Evolutionary conservation across 2,797 vertebrate genomes (phyloP), one percentile per base, ranked within the genome.

Genomic region (Anabas testudineus): DNA sequence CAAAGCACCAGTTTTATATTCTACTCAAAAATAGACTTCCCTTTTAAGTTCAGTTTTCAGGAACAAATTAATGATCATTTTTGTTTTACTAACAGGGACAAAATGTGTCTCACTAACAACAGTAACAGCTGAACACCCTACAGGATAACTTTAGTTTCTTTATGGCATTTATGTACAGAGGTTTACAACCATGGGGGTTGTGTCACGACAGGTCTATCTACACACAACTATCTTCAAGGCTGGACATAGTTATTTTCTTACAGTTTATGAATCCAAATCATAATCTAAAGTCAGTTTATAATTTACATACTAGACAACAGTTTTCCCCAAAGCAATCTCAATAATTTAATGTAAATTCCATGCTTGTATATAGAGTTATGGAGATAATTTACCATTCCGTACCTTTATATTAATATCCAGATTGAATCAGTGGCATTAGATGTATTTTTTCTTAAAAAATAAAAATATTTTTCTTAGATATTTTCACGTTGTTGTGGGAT

Each of bases 361-460:
- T 51, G 28, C 51, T 62, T 74, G 43, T 64, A 8, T 34, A 7
- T 47, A 45, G 12, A 5, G 13, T 55, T 71, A 54, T 32, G 22
- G 43, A 71, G 67, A 75, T 41, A 36, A 21, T 63, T 78, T 73
- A 73, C 59, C 72, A n/a, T 79, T 62, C 66, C 41, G 36, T 52
- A 71, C 80, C 72, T 90, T 90, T 90, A 83, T 87, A 89, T 76
- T 74, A 48, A 78, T 71, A 75, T 76, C 53, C 52, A 71, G 47
- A 73, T 76, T 7, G 81, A 72, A 81, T 67, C 34, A 58, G 51
- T 74, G 76, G 58, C 55, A 77, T 52, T 64, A 78, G 42, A 81
- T 80, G 53, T 90, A 83, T 89, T 90, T 90, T 87, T 87, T 76
- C 42, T 72, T 80, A 74, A 79, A 85, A 49, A 67, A 47, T 41